A percentile compares a stretch with the other conserved stretches of the same genome.
Conservation (phyloP, 2,888 invertebrate genomes). For the Cheilosia vulpina region DNA sequence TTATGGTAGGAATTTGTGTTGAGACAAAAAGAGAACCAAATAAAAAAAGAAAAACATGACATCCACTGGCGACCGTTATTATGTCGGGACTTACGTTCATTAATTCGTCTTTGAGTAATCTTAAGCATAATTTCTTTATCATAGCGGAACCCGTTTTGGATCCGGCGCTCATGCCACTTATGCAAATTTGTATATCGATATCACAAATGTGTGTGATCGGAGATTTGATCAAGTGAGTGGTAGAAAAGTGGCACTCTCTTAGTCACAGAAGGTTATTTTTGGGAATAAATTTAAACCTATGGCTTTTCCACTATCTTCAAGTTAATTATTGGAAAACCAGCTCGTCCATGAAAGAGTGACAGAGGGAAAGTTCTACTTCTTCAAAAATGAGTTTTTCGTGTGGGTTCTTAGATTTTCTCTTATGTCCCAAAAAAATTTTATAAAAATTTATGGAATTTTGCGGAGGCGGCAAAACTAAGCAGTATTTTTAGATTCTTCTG, state of each 20-base stretch:
- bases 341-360: neutral
- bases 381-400: neutral
- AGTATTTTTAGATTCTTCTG: too few species aligned
- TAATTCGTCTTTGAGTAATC: slow-evolving; percentile 14
- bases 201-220: neutral
- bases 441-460: too few species aligned
- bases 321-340: neutral
- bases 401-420: too few species aligned
- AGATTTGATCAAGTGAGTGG: neutral
- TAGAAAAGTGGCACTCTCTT: neutral
- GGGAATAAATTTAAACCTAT: neutral
- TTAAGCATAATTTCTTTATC: slow-evolving; percentile 37
- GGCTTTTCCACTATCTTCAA: neutral
- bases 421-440: too few species aligned
- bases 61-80: slow-evolving; percentile 44
- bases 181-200: slow-evolving; percentile 31
- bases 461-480: too few species aligned
- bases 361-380: neutral
- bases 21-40: neutral
- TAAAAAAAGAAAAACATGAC: neutral
- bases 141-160: slow-evolving; percentile 28
- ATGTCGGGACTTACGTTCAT: neutral
- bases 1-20: neutral
- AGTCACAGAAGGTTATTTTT: neutral
- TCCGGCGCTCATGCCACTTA: slow-evolving; percentile 18